These are phyloP conservation scores for Cetoscarus ocellatus DNA, from an alignment of 2,797 vertebrate species.

Conservation along the genomic window DNA sequence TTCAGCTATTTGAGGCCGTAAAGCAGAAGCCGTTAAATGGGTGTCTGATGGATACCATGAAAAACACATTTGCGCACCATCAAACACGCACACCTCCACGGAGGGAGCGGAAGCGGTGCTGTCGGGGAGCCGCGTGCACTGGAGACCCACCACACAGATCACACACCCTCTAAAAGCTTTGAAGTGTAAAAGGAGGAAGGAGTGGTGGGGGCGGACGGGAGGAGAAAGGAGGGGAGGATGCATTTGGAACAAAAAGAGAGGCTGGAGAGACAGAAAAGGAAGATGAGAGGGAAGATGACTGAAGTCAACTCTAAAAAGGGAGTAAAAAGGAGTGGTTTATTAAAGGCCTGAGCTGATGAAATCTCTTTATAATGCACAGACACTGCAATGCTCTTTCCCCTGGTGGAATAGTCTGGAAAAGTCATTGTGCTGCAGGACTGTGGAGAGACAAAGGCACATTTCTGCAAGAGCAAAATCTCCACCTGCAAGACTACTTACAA, in stretches of 20 bases:
- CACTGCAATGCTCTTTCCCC: slow-evolving; percentile 16
- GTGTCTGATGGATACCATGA: slow-evolving; percentile 43
- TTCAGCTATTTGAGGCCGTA: slow-evolving; percentile 16
- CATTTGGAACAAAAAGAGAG: slow-evolving; percentile 42
- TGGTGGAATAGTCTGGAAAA: slow-evolving; percentile 55
- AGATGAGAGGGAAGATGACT: slow-evolving; percentile 45
- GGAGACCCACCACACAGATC: slow-evolving; percentile 73
- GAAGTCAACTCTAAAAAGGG: slow-evolving; percentile 26
- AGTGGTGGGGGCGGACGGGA: slow-evolving; percentile 38
- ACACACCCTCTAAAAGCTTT: slow-evolving; percentile 66
- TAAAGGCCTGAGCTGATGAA: slow-evolving; percentile 29
- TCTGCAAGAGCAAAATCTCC: slow-evolving; percentile 39
- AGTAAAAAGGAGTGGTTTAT: slow-evolving; percentile 36
- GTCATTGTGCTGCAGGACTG: slow-evolving; percentile 35
- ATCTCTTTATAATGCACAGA: slow-evolving; percentile 20
- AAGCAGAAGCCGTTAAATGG: slow-evolving; percentile 26
- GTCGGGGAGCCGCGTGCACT: slow-evolving; percentile 30
- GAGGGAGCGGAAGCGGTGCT: slow-evolving; percentile 46
- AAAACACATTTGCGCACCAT: slow-evolving; percentile 56
- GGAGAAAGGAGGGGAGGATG: slow-evolving; percentile 6
- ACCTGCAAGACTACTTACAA: slow-evolving; percentile 51
- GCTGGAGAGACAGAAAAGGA: slow-evolving; percentile 27
- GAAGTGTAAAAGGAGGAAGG: slow-evolving; percentile 57
- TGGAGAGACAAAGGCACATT: slow-evolving; percentile 23
- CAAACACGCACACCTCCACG: slow-evolving; percentile 49